phyloP scores from a whole-genome alignment of 2,888 invertebrate species.

The Didymodactylos carnosus region DNA sequence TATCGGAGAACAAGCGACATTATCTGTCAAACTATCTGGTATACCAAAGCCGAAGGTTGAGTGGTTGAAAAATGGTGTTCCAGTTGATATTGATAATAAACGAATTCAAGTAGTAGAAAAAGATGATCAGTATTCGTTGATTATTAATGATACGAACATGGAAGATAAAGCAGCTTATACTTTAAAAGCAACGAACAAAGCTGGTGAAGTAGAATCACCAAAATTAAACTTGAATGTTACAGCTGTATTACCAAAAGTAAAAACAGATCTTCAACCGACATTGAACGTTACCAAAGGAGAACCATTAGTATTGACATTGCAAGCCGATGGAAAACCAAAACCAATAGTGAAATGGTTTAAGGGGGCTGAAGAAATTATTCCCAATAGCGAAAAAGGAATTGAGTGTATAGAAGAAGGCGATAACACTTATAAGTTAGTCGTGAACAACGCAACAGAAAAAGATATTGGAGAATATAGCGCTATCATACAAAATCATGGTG shows the following conservation, averaged over 20 bases:
- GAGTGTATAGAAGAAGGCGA: background rate
- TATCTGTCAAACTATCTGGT: background rate
- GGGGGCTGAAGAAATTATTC: background rate
- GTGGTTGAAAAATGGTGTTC: conserved; percentile 5
- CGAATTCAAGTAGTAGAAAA: background rate
- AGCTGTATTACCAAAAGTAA: background rate
- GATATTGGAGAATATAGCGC: conserved; percentile 3
- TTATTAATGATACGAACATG: background rate
- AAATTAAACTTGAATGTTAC: conserved; percentile 1
- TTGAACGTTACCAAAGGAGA: conserved; percentile 2
- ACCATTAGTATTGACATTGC: background rate
- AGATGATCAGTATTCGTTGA: background rate
- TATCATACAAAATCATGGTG: conserved; percentile 1
- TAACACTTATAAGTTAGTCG: background rate
- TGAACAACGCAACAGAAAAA: background rate
- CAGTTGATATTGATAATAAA: background rate
- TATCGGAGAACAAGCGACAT: background rate
- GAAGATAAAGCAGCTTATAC: conserved; percentile 12
- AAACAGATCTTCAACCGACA: background rate
- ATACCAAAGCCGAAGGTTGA: conserved; percentile 5
- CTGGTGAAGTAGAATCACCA: conserved; percentile 8
- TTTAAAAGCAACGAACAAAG: conserved; percentile 13
- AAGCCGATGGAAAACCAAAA: conserved; percentile 7
- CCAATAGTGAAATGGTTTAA: conserved; percentile 10
- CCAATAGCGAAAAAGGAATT: background rate